Evolutionary conservation across 1,140 invertebrate species (phyloP).

Genomic region (Cardiocondyla obscurior): DNA sequence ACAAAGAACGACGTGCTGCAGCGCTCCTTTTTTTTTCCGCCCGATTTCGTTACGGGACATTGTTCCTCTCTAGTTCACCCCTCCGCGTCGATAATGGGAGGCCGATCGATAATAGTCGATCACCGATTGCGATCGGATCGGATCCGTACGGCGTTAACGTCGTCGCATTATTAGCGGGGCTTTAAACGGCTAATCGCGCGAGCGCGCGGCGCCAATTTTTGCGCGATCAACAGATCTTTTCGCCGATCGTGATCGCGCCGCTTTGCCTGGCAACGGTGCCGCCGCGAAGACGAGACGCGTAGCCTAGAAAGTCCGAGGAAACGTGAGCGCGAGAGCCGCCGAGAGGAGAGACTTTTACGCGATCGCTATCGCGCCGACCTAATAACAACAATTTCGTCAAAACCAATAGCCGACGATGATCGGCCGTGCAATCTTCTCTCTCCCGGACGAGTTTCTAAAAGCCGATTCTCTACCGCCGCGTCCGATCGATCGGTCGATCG

Average conservation of each 20-base stretch:
- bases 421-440: slow-evolving; percentile 48
- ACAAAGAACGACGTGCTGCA: slow-evolving; percentile 18
- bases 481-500: slow-evolving; percentile 1
- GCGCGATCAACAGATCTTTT: slow-evolving; percentile 29
- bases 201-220: slow-evolving; percentile 35
- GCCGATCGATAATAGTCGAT: not conserved
- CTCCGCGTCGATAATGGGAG: not conserved
- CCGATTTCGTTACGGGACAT: slow-evolving; percentile 11
- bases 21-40: not conserved
- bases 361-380: slow-evolving; percentile 68
- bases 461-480: slow-evolving; percentile 20
- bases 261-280: slow-evolving; percentile 41
- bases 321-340: slow-evolving; percentile 50
- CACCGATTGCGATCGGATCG: not conserved
- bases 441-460: slow-evolving; percentile 38
- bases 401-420: slow-evolving; percentile 68
- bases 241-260: slow-evolving; percentile 1
- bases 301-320: slow-evolving; percentile 67
- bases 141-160: slow-evolving; percentile 40
- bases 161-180: slow-evolving; percentile 40
- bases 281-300: slow-evolving; percentile 18
- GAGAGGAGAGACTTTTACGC: slow-evolving; percentile 52
- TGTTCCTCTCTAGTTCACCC: not conserved
- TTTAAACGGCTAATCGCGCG: slow-evolving; percentile 46
- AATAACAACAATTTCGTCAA: slow-evolving; percentile 75